phyloP scores from a whole-genome alignment of 2,113 vertebrate species.

The Alces alces region DNA sequence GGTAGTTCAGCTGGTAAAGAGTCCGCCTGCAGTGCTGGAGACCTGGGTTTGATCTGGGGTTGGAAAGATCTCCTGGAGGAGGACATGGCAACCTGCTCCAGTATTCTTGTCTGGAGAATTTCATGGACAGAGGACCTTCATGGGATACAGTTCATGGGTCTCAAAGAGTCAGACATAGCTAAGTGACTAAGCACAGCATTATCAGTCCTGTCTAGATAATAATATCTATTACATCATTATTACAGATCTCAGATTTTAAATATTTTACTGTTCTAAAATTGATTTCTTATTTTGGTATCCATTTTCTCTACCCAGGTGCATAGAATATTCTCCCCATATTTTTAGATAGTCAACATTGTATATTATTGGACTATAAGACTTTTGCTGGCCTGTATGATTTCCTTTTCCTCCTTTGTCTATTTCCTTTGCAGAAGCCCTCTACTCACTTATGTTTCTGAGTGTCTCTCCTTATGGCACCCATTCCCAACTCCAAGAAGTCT shows the following conservation, averaged over 20 bases:
- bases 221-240: background rate
- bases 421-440: background rate
- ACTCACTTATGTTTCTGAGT: background rate
- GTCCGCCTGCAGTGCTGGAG: background rate
- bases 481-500: background rate
- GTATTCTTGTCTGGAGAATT: background rate
- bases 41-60: background rate
- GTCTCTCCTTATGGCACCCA: background rate
- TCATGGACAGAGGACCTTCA: background rate
- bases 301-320: background rate
- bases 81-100: background rate
- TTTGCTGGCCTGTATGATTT: background rate
- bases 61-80: background rate
- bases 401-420: background rate
- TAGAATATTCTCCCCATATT: background rate
- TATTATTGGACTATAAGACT: background rate
- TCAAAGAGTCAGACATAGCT: background rate
- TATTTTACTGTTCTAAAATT: background rate
- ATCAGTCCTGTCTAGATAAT: background rate
- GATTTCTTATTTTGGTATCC: background rate
- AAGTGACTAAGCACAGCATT: background rate
- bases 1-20: background rate
- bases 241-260: background rate
- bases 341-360: background rate
- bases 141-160: background rate